A percentile compares a stretch with the other conserved stretches of the same genome.
phyloP scores from a whole-genome alignment of 2,797 vertebrate species.

The Myotis pilosus region DNA sequence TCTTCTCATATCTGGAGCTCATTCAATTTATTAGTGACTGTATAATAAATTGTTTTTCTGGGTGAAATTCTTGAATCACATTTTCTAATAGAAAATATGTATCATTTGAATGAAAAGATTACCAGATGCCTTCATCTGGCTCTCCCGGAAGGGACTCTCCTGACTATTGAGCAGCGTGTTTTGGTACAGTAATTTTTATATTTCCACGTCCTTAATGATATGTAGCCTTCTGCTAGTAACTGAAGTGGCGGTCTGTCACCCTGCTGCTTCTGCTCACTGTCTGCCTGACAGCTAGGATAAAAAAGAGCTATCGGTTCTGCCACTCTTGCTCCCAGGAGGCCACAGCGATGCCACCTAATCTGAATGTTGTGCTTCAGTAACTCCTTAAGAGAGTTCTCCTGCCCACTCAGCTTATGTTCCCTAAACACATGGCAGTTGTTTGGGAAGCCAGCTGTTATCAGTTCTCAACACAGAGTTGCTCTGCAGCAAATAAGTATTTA shows the following conservation, averaged over 20 bases:
- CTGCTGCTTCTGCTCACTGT: constrained; percentile 41
- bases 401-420: constrained; percentile 66
- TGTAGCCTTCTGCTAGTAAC: constrained; percentile 56
- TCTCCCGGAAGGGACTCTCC: background rate
- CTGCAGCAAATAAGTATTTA: background rate
- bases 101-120: constrained; percentile 34
- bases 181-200: constrained; percentile 41
- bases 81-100: constrained; percentile 23
- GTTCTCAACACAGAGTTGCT: constrained; percentile 29
- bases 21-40: constrained; percentile 29
- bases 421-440: constrained; percentile 54
- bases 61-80: background rate
- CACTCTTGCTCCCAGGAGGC: constrained; percentile 54
- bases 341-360: constrained; percentile 56
- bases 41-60: background rate
- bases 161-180: background rate
- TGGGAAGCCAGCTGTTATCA: background rate
- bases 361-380: constrained; percentile 68
- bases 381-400: constrained; percentile 62
- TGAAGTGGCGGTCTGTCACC: constrained; percentile 43
- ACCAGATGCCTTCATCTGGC: constrained; percentile 37
- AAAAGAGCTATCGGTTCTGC: constrained; percentile 46
- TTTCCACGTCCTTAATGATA: constrained; percentile 53
- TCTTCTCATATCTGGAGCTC: background rate
- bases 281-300: constrained; percentile 36